Conservation (phyloP, 1,140 invertebrate genomes). For the Eriocheir sinensis region DNA sequence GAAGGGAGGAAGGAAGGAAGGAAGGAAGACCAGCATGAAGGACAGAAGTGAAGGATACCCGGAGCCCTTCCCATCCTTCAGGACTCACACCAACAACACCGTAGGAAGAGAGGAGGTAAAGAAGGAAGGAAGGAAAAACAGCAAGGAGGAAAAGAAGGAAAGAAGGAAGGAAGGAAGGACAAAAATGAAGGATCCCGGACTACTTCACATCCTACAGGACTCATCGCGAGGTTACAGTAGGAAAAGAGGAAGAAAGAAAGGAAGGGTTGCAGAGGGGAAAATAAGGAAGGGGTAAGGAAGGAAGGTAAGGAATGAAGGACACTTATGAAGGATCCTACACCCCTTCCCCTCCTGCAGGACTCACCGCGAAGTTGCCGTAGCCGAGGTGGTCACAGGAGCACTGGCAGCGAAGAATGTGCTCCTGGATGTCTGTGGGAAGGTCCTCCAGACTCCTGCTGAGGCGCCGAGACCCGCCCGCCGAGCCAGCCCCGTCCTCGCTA, state of each 20-base stretch:
- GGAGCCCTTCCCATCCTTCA: too few species aligned
- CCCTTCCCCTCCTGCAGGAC: not conserved
- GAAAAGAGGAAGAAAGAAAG: not conserved
- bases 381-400: slow-evolving; percentile 68
- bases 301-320: not conserved
- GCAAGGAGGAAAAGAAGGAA: too few species aligned
- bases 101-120: too few species aligned
- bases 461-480: not conserved
- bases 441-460: slow-evolving; percentile 56
- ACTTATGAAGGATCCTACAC: too few species aligned
- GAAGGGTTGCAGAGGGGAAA: not conserved
- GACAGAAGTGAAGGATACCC: too few species aligned
- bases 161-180: not conserved
- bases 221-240: not conserved
- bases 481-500: slow-evolving; percentile 1
- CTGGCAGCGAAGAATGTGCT: slow-evolving; percentile 68
- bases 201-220: not conserved
- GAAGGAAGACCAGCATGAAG: too few species aligned
- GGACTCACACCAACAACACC: too few species aligned
- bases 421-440: slow-evolving; percentile 64
- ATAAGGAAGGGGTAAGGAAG: not conserved
- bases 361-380: slow-evolving; percentile 67
- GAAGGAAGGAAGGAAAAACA: too few species aligned
- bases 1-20: too few species aligned
- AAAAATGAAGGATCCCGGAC: not conserved